Conservation (phyloP, 2,888 invertebrate genomes). For the Xestobium rufovillosum region DNA sequence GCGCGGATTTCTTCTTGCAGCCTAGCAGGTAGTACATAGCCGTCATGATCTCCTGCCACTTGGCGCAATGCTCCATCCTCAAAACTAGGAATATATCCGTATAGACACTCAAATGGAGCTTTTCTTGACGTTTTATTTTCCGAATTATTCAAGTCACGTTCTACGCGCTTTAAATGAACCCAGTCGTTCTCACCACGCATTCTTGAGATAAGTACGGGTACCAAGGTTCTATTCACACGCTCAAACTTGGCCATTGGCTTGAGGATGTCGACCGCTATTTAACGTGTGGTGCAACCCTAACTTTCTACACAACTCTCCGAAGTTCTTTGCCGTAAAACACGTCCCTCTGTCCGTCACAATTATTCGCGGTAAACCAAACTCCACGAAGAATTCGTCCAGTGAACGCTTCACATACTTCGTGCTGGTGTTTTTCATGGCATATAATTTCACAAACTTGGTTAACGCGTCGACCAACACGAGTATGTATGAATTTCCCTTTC, state of each 20-base stretch:
- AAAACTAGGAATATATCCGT: slow-evolving; percentile 17
- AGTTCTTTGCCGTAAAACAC: slow-evolving; percentile 1
- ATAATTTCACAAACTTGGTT: slow-evolving; percentile 3
- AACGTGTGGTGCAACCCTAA: slow-evolving; percentile 11
- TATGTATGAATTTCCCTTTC: slow-evolving; percentile 4
- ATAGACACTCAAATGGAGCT: slow-evolving; percentile 19
- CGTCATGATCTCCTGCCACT: slow-evolving; percentile 8
- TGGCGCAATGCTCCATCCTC: slow-evolving; percentile 10
- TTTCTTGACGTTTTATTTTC: slow-evolving; percentile 19
- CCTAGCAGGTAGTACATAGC: slow-evolving; percentile 1
- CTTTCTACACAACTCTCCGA: slow-evolving; percentile 10
- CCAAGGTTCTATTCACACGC: slow-evolving; percentile 11
- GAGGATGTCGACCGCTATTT: slow-evolving; percentile 11
- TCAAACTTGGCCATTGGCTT: slow-evolving; percentile 17
- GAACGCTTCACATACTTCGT: slow-evolving; percentile 7
- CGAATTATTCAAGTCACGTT: slow-evolving; percentile 18
- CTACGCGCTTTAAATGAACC: slow-evolving; percentile 6
- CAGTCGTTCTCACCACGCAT: not conserved
- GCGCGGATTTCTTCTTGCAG: not conserved
- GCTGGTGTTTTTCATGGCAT: slow-evolving; percentile 15
- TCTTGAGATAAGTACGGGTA: not conserved
- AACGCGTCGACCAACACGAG: slow-evolving; percentile 1
- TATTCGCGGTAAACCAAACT: not conserved
- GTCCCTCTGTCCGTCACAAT: not conserved
- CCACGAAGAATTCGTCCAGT: slow-evolving; percentile 6